Base-by-base conservation (phyloP, 2,113 vertebrate species). In the Tylochromis polylepis region DNA sequence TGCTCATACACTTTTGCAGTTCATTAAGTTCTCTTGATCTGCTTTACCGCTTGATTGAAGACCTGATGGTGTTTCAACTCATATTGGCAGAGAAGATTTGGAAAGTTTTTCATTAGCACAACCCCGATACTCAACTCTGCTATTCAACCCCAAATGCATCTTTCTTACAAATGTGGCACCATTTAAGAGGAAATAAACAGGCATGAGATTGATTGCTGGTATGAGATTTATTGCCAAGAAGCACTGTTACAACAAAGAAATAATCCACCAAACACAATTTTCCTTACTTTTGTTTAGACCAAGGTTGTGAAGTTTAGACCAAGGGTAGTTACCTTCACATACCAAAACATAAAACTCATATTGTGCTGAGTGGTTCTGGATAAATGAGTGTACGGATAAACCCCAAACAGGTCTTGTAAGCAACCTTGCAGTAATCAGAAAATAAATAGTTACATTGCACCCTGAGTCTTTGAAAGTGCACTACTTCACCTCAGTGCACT, bases 321-420 rank as follows among this genome's bases (percentile, higher is more conserved):
- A 7, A 22, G 36, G 65, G 15, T 24, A 15, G 38, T 1, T 70
- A 70, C 12, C 36, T 43, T n/a, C 22, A 70, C 65, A 43, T 1
- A 24, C 38, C 65, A 70, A 22, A 43, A 43, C 12, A 70, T 24
- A 70, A 70, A 41, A 70, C 36, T 70, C 36, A 43, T 22, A 22
- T 24, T 70, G n/a, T 24, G 11, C 1, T 3, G 1, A 24, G 1
- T 9, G 3, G 65, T 43, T 70, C 36, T 0, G 36, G n/a, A 24
- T 70, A 70, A 70, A 24, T 5, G 36, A 70, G 5, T 24, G 1
- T 43, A 70, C 22, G 8, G 12, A 70, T 43, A 16, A 70, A 70
- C 11, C 7, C 41, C 36, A 70, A 70, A 43, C n/a, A 70, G 65
- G 4, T 43, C 41, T 46, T 72, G 5, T 46, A 11, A 46, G 15